A percentile compares a stretch with the other conserved stretches of the same genome.
phyloP scores from a whole-genome alignment of 1,140 invertebrate genomes.

The Pararge aegeria region DNA sequence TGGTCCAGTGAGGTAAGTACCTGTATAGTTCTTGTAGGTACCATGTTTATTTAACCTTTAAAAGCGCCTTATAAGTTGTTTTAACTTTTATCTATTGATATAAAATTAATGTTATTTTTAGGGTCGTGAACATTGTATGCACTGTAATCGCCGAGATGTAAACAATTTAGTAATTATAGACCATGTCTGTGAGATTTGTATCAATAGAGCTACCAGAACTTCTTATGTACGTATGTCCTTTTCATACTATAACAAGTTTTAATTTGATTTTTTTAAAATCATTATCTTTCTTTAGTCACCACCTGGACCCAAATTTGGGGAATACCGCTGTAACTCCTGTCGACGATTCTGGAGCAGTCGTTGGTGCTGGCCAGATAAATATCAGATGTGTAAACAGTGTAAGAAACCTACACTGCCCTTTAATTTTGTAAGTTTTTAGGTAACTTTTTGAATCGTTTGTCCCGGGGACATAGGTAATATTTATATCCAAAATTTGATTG shows the following conservation, averaged over 20 bases:
- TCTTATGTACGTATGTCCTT: background rate
- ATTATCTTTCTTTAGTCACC: background rate
- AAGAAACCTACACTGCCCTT: constrained; percentile 24
- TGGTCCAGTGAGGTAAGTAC: constrained; percentile 13
- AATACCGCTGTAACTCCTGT: constrained; percentile 35
- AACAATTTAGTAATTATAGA: background rate
- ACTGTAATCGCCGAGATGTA: background rate
- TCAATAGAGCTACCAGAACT: background rate
- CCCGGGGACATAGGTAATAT: no score
- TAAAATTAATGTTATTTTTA: no score
- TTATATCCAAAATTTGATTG: no score
- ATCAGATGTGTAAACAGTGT: constrained; percentile 40
- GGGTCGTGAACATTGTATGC: background rate
- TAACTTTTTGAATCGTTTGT: constrained; percentile 3
- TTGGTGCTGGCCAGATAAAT: constrained; percentile 36
- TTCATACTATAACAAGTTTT: background rate
- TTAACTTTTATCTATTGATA: no score
- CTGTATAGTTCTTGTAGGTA: background rate
- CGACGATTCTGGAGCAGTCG: constrained; percentile 39
- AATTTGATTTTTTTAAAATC: no score
- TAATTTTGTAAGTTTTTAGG: constrained; percentile 29
- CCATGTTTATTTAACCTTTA: background rate
- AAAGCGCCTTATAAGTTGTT: no score
- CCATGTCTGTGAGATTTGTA: background rate
- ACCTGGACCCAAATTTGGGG: constrained; percentile 29